These are phyloP conservation scores for Drepanosiphum platanoidis DNA, from an alignment of 2,888 invertebrate species.

Conservation along the genomic window DNA sequence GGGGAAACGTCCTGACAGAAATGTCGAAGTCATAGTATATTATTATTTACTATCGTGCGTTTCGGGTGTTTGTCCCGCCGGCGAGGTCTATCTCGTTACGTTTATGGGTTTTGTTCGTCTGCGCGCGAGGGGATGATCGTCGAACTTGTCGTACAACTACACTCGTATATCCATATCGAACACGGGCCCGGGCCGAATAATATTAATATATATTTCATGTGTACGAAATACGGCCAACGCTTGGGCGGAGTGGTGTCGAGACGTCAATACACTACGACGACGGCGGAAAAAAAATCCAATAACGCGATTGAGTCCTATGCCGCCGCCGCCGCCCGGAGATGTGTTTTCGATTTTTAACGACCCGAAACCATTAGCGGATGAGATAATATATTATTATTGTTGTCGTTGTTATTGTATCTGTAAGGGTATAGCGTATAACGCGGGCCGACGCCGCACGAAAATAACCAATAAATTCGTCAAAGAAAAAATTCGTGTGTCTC, in stretches of 20 bases:
- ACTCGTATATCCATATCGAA: background rate
- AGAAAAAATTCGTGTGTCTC: background rate
- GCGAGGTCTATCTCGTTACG: background rate
- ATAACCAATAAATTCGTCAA: slow-evolving; percentile 56
- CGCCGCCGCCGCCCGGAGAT: background rate
- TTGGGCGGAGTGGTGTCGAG: background rate
- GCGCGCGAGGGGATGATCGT: background rate
- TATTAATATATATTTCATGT: background rate
- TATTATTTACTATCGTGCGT: too few relatives aligned
- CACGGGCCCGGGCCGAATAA: background rate
- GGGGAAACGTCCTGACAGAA: too few relatives aligned
- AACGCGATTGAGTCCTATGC: background rate
- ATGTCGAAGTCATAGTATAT: too few relatives aligned
- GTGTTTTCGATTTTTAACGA: slow-evolving; percentile 48
- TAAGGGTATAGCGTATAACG: background rate
- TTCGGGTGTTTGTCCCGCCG: background rate
- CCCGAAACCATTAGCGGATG: slow-evolving; percentile 46
- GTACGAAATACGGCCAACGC: background rate
- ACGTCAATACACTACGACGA: background rate
- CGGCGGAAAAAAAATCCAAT: slow-evolving; percentile 35
- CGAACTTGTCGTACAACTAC: background rate
- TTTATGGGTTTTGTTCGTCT: background rate
- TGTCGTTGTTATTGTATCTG: background rate
- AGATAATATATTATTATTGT: slow-evolving; percentile 23
- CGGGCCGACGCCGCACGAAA: background rate